Percentiles rank a stretch among this genome's conserved stretches.
These are phyloP conservation scores for Troglohyphantes excavatus DNA, from an alignment of 2,888 invertebrate genomes.

Conservation along the genomic window DNA sequence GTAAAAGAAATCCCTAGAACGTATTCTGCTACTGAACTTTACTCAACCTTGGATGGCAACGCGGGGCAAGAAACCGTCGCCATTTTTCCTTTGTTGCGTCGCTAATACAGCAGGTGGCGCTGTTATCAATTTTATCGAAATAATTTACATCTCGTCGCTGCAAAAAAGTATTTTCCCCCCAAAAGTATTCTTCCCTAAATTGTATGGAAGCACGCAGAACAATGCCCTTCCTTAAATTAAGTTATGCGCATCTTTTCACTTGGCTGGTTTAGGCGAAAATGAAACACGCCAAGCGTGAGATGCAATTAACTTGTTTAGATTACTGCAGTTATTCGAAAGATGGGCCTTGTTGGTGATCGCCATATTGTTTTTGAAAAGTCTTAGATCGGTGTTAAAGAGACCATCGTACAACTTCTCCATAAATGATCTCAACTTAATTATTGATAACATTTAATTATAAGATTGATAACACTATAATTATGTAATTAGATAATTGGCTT, in stretches of 20 bases:
- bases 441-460: neutral
- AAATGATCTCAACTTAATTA: neutral
- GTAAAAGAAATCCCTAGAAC: neutral
- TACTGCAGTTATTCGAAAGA: neutral
- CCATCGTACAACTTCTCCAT: neutral
- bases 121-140: neutral
- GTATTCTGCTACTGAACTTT: neutral
- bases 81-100: neutral
- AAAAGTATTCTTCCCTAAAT: conserved; percentile 25
- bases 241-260: conserved; percentile 36
- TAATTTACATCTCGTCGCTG: neutral
- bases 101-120: neutral
- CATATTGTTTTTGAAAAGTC: neutral
- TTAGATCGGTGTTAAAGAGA: neutral
- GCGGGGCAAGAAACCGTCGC: neutral
- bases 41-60: neutral
- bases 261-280: conserved; percentile 34
- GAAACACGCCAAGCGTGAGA: conserved; percentile 20
- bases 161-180: conserved; percentile 17
- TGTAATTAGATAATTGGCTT: too few relatives aligned
- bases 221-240: conserved; percentile 20
- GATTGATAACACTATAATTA: neutral
- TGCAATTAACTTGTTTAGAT: conserved; percentile 54
- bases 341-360: neutral
- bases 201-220: conserved; percentile 29